phyloP scores from a whole-genome alignment of 92 coral and sea anemone species.

The Epizoanthus fatuus region DNA sequence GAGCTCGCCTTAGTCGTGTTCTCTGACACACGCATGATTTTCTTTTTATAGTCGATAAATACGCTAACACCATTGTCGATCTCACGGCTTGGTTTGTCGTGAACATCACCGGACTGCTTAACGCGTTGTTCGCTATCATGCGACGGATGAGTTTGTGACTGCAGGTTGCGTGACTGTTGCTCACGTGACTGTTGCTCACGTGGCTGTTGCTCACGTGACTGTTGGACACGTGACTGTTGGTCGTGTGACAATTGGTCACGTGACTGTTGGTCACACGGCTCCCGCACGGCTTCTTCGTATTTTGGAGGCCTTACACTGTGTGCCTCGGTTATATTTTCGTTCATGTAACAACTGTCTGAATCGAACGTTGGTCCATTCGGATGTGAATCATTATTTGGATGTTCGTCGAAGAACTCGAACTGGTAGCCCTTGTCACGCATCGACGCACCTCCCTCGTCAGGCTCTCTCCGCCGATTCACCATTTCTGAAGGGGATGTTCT shows the following conservation, averaged over 20 bases:
- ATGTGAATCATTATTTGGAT: not conserved
- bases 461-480: not conserved
- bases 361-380: not conserved
- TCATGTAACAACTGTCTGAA: not conserved
- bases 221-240: not conserved
- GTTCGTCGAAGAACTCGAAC: not conserved
- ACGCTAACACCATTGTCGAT: slow-evolving; percentile 41
- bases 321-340: not conserved
- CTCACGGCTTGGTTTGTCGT: slow-evolving; percentile 4
- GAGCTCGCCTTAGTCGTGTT: slow-evolving; percentile 9
- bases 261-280: not conserved
- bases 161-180: not conserved
- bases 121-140: not conserved
- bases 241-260: not conserved
- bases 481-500: slow-evolving; percentile 33
- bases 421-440: slow-evolving; percentile 43
- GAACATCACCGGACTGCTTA: not conserved
- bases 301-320: slow-evolving; percentile 23
- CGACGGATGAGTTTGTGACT: not conserved
- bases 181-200: not conserved
- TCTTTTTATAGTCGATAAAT: slow-evolving; percentile 35
- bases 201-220: not conserved
- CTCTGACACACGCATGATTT: slow-evolving; percentile 32
- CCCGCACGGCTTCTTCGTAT: slow-evolving; percentile 34
- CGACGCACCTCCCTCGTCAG: slow-evolving; percentile 22